phyloP scores from a whole-genome alignment of 2,888 invertebrate genomes.

The Thymelicus lineola region DNA sequence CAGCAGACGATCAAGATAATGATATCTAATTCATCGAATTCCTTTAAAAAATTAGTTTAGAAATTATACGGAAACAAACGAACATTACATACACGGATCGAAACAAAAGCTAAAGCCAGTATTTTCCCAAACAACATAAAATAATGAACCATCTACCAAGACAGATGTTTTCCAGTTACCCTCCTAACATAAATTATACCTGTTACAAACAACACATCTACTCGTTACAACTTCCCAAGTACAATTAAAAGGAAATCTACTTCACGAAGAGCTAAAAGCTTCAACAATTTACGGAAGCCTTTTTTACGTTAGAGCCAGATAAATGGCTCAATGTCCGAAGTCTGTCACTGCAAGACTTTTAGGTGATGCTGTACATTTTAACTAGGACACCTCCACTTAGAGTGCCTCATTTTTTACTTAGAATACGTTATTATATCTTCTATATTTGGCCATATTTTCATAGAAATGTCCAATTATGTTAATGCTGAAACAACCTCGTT shows the following conservation, averaged over 20 bases:
- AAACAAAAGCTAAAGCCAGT: too few relatives aligned
- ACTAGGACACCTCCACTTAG: neutral
- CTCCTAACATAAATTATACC: conserved; percentile 1
- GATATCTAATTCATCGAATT: too few relatives aligned
- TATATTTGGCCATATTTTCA: neutral
- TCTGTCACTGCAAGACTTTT: conserved; percentile 2
- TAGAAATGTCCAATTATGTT: too few relatives aligned
- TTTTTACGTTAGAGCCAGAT: conserved; percentile 12
- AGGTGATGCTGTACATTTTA: conserved; percentile 4
- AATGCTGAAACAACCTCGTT: too few relatives aligned
- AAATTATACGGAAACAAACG: too few relatives aligned
- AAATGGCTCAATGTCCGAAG: conserved; percentile 15
- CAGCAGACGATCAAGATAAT: too few relatives aligned
- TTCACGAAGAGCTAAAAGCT: conserved; percentile 11
- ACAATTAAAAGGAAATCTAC: conserved; percentile 20
- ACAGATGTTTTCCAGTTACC: neutral
- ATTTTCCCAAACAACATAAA: too few relatives aligned
- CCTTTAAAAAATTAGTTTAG: too few relatives aligned
- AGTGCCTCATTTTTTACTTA: neutral
- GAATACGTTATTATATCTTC: neutral
- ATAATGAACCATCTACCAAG: neutral
- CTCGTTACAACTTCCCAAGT: conserved; percentile 12
- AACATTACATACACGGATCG: too few relatives aligned
- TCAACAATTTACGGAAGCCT: conserved; percentile 16
- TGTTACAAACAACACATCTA: neutral